A percentile compares a stretch with the other conserved stretches of the same genome.
Conservation (phyloP, 2,797 vertebrate species). For the Argentina silus region DNA sequence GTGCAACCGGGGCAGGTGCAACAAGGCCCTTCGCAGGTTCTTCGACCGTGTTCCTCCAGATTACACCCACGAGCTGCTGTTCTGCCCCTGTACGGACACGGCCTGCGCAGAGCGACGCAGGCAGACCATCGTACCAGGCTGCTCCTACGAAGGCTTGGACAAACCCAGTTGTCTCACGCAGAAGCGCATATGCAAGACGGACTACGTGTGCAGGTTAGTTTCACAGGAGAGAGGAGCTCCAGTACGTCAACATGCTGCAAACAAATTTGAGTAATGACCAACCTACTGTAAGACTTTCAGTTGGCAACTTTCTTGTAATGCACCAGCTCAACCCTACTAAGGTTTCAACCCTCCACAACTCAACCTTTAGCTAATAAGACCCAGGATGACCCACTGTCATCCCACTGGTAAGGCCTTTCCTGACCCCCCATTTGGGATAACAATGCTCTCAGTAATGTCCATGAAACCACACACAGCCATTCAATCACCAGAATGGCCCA, state of each 20-base stretch:
- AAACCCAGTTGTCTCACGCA: constrained; percentile 87
- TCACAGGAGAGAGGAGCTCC: neutral
- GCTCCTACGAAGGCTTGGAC: constrained; percentile 88
- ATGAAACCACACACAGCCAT: constrained; percentile 64
- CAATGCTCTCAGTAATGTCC: constrained; percentile 24
- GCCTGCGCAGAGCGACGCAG: constrained; percentile 91
- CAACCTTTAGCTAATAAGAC: constrained; percentile 34
- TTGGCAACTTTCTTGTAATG: neutral
- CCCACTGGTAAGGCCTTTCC: neutral
- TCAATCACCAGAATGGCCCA: constrained; percentile 64
- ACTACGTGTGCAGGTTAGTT: constrained; percentile 90
- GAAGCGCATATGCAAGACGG: constrained; percentile 84
- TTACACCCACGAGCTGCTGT: constrained; percentile 94
- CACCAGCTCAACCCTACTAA: constrained; percentile 15
- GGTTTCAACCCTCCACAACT: constrained; percentile 28
- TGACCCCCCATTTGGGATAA: constrained; percentile 29
- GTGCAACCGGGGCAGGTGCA: constrained; percentile 90
- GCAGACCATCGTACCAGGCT: constrained; percentile 94
- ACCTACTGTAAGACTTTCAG: constrained; percentile 26
- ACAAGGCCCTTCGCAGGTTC: constrained; percentile 92
- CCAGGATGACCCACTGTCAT: constrained; percentile 14
- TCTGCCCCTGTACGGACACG: constrained; percentile 91
- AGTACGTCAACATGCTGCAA: constrained; percentile 25
- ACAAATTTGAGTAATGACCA: constrained; percentile 30
- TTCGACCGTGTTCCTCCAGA: constrained; percentile 91